Conservation (phyloP, 2,797 vertebrate species). For the Acomys russatus region DNA sequence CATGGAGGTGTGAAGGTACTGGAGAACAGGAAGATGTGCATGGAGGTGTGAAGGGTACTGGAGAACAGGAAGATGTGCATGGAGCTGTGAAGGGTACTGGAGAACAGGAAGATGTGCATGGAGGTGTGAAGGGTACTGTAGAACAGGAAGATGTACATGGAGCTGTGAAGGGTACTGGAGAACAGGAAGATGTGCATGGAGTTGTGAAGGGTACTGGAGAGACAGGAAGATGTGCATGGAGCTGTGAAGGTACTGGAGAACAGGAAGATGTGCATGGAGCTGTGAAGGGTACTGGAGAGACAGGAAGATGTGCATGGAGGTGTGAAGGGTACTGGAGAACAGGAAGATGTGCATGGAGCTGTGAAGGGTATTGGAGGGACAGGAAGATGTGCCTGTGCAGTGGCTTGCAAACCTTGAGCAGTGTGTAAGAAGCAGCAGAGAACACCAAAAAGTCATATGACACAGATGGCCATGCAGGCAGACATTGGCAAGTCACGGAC, state of each 20-base stretch:
- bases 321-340: no score
- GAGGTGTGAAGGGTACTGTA: background rate
- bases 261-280: background rate
- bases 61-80: no score
- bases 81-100: no score
- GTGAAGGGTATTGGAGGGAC: background rate
- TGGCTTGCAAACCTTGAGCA: background rate
- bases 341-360: background rate
- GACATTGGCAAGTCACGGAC: background rate
- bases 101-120: background rate
- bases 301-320: no score
- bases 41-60: no score
- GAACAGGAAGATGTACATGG: background rate
- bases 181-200: background rate
- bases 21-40: no score
- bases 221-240: background rate
- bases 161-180: no score
- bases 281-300: no score
- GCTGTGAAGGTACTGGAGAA: no score
- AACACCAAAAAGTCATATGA: background rate
- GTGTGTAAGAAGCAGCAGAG: fast-evolving
- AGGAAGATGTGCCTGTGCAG: background rate
- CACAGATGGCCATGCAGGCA: background rate
- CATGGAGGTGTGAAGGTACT: no score
- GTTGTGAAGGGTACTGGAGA: no score